A percentile compares a stretch with the other conserved stretches of the same genome.
These are phyloP conservation scores for Augochlorella aurata DNA, from an alignment of 2,888 invertebrate species.

Conservation along the genomic window DNA sequence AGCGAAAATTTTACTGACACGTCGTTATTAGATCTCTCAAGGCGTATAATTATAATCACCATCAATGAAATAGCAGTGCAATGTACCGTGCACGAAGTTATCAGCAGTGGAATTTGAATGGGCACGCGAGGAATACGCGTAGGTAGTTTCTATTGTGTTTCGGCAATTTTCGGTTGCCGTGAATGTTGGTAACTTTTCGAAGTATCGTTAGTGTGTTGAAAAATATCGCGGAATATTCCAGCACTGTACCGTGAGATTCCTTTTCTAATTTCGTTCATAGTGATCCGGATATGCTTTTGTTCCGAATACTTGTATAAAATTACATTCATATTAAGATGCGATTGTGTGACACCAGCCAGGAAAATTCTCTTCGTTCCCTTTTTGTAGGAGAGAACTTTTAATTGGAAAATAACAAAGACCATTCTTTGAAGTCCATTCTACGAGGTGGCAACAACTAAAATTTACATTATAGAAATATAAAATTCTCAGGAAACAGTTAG, in stretches of 20 bases:
- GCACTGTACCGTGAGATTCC: not conserved
- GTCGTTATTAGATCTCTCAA: not conserved
- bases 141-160: not conserved
- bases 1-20: not conserved
- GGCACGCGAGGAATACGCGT: conserved; percentile 4
- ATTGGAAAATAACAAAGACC: no score
- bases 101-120: conserved; percentile 7
- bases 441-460: no score
- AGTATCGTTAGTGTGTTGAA: not conserved
- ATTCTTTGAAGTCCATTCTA: no score
- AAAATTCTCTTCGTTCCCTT: no score
- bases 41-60: not conserved
- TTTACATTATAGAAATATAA: no score
- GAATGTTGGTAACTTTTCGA: not conserved
- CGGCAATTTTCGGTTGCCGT: not conserved
- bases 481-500: no score
- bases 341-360: not conserved
- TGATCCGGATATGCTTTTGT: not conserved
- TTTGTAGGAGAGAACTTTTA: no score
- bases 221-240: not conserved
- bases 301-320: not conserved
- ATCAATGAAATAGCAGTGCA: not conserved
- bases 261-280: not conserved
- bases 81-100: not conserved
- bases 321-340: not conserved